Conservation (phyloP, 2,113 vertebrate genomes). For the Hippocampus comes region DNA sequence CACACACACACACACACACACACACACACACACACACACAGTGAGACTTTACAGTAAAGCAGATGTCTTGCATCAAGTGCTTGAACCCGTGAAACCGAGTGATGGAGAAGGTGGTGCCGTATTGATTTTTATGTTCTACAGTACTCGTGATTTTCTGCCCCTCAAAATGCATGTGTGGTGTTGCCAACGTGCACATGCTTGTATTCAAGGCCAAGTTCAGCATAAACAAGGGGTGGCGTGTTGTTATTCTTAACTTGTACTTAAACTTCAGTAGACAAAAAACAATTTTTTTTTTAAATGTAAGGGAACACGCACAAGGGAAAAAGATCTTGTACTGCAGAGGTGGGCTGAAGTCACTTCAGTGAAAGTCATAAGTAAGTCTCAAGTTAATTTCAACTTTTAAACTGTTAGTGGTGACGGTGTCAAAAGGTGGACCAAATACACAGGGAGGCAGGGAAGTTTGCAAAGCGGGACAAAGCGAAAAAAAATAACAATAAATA, state of each 20-base stretch:
- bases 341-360: background rate
- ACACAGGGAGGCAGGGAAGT: too few species aligned
- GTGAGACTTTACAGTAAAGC: conserved; percentile 7
- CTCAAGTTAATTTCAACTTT: background rate
- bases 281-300: background rate
- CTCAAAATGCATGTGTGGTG: background rate
- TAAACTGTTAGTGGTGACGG: background rate
- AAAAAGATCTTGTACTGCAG: background rate
- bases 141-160: background rate
- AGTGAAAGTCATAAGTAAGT: background rate
- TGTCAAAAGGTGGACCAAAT: too few species aligned
- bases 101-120: conserved; percentile 1
- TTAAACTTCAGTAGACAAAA: background rate
- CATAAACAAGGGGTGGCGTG: background rate
- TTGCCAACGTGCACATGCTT: background rate
- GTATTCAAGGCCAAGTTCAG: background rate
- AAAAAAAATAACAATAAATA: too few species aligned
- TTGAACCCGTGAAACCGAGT: background rate
- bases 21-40: background rate
- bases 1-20: background rate
- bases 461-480: too few species aligned
- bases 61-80: conserved; percentile 4
- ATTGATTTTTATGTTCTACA: background rate
- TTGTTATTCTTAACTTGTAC: background rate
- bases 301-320: background rate